Conservation (phyloP, 2,888 invertebrate species). For the Dioctria linearis region DNA sequence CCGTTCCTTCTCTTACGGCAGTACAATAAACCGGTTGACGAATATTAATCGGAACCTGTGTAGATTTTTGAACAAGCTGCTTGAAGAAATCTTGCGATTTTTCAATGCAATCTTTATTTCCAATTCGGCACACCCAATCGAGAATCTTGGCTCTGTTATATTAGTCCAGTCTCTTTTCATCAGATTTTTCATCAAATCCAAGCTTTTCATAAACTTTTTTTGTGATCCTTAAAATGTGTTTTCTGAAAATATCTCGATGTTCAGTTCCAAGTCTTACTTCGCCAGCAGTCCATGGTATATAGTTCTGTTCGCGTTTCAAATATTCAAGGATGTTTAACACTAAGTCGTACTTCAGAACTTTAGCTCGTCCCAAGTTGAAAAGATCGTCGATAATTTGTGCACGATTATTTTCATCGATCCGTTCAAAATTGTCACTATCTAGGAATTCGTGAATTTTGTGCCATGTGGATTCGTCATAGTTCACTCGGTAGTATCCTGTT, state of each 20-base stretch:
- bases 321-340: slow-evolving; percentile 80
- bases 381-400: slow-evolving; percentile 89
- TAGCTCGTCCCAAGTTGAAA: slow-evolving; percentile 81
- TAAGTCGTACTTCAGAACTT: slow-evolving; percentile 74
- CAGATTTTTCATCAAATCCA: slow-evolving; percentile 70
- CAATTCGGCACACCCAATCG: slow-evolving; percentile 78
- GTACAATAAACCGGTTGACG: slow-evolving; percentile 83
- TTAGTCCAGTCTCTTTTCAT: slow-evolving; percentile 74
- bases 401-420: slow-evolving; percentile 78
- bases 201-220: slow-evolving; percentile 71
- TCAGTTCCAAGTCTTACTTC: slow-evolving; percentile 65
- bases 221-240: slow-evolving; percentile 72
- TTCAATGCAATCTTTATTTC: slow-evolving; percentile 74
- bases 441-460: slow-evolving; percentile 75
- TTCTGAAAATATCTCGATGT: slow-evolving; percentile 61
- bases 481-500: slow-evolving; percentile 75
- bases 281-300: slow-evolving; percentile 86
- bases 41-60: slow-evolving; percentile 75
- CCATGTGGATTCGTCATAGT: slow-evolving; percentile 81
- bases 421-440: background rate
- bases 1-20: slow-evolving; percentile 77
- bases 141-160: slow-evolving; percentile 76
- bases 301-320: slow-evolving; percentile 78
- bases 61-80: slow-evolving; percentile 56
- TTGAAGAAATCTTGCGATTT: slow-evolving; percentile 71